These are phyloP conservation scores for Anoplius nigerrimus DNA, from an alignment of 2,888 invertebrate genomes.

Conservation along the genomic window DNA sequence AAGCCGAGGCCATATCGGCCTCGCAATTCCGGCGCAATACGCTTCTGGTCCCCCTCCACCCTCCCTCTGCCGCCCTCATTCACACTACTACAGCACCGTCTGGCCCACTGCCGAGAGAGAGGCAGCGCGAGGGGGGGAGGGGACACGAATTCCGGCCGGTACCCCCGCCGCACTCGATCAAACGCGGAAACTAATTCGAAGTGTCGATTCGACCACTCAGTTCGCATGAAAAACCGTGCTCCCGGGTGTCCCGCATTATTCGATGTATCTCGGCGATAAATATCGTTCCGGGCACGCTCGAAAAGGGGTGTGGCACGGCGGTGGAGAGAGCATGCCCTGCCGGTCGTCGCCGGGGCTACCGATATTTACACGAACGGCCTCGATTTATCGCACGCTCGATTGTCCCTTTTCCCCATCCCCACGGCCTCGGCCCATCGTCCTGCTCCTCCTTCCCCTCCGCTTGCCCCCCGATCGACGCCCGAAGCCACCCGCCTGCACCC, in stretches of 20 bases:
- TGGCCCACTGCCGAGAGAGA: neutral
- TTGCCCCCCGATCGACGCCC: neutral
- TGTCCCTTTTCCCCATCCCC: constrained; percentile 20
- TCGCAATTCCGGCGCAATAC: too few species aligned
- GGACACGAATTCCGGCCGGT: constrained; percentile 3
- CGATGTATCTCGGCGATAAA: constrained; percentile 59
- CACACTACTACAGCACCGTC: too few species aligned
- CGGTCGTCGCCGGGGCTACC: constrained; percentile 34
- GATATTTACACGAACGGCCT: constrained; percentile 53
- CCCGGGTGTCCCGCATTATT: constrained; percentile 57
- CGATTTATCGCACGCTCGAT: constrained; percentile 53
- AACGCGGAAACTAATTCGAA: constrained; percentile 54
- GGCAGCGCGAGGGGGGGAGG: too few species aligned
- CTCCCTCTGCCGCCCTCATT: too few species aligned
- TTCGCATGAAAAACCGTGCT: constrained; percentile 48
- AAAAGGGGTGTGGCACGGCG: constrained; percentile 23
- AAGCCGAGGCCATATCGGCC: too few species aligned
- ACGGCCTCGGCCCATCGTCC: constrained; percentile 5
- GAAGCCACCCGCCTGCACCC: neutral
- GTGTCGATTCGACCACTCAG: constrained; percentile 39
- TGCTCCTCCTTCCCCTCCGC: constrained; percentile 1
- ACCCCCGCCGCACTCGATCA: constrained; percentile 35
- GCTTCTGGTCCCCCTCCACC: too few species aligned
- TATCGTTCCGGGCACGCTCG: constrained; percentile 43
- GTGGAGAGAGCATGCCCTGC: constrained; percentile 34